Evolutionary conservation across 2,113 vertebrate genomes (phyloP).

Genomic region (Elaphurus davidianus): DNA sequence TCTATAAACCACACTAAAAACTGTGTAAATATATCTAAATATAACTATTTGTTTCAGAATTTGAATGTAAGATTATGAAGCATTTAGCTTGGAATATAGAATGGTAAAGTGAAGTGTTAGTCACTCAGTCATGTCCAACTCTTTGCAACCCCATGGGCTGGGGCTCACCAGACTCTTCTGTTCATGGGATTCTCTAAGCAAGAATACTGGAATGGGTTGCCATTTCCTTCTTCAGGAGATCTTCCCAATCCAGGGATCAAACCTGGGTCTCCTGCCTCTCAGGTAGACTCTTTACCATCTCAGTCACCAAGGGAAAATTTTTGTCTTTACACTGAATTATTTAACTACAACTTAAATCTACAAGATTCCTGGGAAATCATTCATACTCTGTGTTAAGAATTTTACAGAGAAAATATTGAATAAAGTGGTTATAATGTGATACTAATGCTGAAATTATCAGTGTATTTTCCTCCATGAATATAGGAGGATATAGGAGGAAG

Average conservation of each 20-base stretch:
- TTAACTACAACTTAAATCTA: background rate
- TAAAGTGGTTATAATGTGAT: background rate
- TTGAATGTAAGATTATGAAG: background rate
- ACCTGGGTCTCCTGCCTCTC: background rate
- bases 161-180: background rate
- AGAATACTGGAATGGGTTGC: background rate
- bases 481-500: background rate
- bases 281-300: background rate
- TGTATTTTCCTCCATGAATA: background rate
- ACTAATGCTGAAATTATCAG: background rate
- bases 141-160: background rate
- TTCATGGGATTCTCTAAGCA: background rate
- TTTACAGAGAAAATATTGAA: background rate
- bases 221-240: background rate
- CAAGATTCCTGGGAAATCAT: background rate
- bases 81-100: background rate
- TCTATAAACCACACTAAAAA: background rate
- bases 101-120: background rate
- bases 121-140: background rate
- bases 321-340: background rate
- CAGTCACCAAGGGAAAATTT: background rate
- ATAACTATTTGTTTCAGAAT: background rate
- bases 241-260: background rate
- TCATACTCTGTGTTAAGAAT: background rate
- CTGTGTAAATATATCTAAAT: background rate